These are phyloP conservation scores for Aphidius gifuensis DNA, from an alignment of 1,140 invertebrate species.

Conservation along the genomic window DNA sequence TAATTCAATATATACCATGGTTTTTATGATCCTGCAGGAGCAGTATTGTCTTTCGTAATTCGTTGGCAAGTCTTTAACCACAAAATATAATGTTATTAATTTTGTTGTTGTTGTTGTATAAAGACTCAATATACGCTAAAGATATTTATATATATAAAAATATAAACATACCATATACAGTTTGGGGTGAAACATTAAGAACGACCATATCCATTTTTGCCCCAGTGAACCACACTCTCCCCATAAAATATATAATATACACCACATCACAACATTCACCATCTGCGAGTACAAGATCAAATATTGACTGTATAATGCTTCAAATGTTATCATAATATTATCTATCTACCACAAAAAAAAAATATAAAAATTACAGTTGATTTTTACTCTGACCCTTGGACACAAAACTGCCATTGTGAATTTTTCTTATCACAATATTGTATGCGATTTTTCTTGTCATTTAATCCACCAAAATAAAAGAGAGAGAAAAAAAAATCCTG, in stretches of 20 bases:
- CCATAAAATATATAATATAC: neutral
- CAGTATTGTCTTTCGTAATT: conserved; percentile 22
- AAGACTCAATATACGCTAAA: too few relatives aligned
- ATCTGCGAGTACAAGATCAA: conserved; percentile 32
- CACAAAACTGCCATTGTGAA: neutral
- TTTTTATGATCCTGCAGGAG: neutral
- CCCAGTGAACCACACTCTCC: conserved; percentile 2
- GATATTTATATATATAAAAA: neutral
- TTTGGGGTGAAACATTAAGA: conserved; percentile 3
- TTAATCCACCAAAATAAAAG: too few relatives aligned
- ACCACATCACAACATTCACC: conserved; percentile 15
- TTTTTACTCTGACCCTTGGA: too few relatives aligned
- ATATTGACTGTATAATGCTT: conserved; percentile 30
- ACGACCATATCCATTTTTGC: conserved; percentile 5
- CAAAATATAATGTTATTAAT: conserved; percentile 37
- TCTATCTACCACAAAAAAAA: conserved; percentile 25
- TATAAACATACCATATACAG: neutral
- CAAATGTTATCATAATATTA: conserved; percentile 31
- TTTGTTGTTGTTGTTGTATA: neutral
- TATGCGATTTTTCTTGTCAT: too few relatives aligned
- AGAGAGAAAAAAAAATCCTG: too few relatives aligned
- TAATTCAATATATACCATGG: conserved; percentile 31
- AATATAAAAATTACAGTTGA: too few relatives aligned
- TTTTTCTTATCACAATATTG: neutral
- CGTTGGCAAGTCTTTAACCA: conserved; percentile 20